Percentiles rank a stretch among this genome's conserved stretches.
Conservation (phyloP, 2,113 vertebrate genomes). For the Silurus asotus region DNA sequence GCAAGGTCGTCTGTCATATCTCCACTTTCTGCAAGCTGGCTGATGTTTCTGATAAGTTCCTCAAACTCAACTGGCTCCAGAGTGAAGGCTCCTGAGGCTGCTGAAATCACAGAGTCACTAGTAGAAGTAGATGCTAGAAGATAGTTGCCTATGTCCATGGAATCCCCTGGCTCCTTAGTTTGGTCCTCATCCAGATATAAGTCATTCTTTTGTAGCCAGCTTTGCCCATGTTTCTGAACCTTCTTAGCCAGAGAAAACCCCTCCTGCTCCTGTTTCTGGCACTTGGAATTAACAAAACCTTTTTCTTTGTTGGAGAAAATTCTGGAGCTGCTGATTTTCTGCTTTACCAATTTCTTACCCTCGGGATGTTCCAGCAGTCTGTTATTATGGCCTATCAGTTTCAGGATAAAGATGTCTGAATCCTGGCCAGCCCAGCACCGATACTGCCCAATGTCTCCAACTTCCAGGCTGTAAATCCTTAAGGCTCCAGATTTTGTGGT, state of each 20-base stretch:
- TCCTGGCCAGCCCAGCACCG: constrained; percentile 78
- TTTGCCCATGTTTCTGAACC: constrained; percentile 51
- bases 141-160: constrained; percentile 57
- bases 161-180: constrained; percentile 55
- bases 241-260: constrained; percentile 21
- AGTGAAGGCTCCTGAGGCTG: constrained; percentile 68
- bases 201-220: constrained; percentile 74
- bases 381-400: constrained; percentile 82
- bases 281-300: constrained; percentile 20
- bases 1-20: constrained; percentile 78
- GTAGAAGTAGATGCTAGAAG: constrained; percentile 62
- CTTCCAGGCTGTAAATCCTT: constrained; percentile 79
- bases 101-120: constrained; percentile 24
- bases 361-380: constrained; percentile 71
- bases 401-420: constrained; percentile 77
- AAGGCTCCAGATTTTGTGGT: constrained; percentile 84
- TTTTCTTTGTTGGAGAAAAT: constrained; percentile 22
- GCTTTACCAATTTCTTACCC: constrained; percentile 21
- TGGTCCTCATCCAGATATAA: constrained; percentile 69
- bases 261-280: constrained; percentile 28
- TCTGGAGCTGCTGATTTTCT: constrained; percentile 9
- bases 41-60: constrained; percentile 81
- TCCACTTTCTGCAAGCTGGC: constrained; percentile 75
- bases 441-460: constrained; percentile 79
- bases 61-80: constrained; percentile 76